These are phyloP conservation scores for Drosophila bocqueti DNA, from an alignment of 1,140 invertebrate genomes.

Conservation along the genomic window DNA sequence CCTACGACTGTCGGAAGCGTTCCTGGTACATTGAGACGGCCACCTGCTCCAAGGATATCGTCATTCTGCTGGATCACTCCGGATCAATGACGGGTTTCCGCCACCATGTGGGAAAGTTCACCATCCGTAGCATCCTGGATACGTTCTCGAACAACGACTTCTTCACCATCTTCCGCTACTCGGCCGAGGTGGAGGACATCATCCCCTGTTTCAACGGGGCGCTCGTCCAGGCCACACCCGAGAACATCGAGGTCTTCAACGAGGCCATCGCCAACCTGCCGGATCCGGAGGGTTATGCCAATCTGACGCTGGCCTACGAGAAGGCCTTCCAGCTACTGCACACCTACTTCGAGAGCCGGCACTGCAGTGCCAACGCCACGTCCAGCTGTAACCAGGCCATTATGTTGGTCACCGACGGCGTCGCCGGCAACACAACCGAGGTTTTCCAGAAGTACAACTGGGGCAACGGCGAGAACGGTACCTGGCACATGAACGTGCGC, in stretches of 20 bases:
- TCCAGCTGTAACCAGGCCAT: conserved; percentile 97
- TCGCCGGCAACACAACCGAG: conserved; percentile 95
- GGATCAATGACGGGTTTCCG: conserved; percentile 98
- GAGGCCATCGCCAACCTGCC: conserved; percentile 88
- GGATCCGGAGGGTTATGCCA: conserved; percentile 92
- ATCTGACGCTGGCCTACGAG: conserved; percentile 93
- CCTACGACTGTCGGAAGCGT: conserved; percentile 94
- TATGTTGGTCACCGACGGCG: conserved; percentile 99
- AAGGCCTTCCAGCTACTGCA: conserved; percentile 94
- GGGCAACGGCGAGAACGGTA: conserved; percentile 87
- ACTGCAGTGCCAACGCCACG: conserved; percentile 87
- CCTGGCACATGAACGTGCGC: conserved; percentile 90
- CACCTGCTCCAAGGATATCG: conserved; percentile 98
- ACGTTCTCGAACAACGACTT: conserved; percentile 99
- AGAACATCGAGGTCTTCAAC: conserved; percentile 93
- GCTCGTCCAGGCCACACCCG: conserved; percentile 95
- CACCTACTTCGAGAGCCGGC: conserved; percentile 87
- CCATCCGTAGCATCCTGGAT: conserved; percentile 94
- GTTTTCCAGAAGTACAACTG: conserved; percentile 95
- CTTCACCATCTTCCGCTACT: conserved; percentile 95
- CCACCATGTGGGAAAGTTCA: conserved; percentile 88
- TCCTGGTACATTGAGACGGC: conserved; percentile 99
- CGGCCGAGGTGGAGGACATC: conserved; percentile 88
- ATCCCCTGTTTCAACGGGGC: conserved; percentile 93
- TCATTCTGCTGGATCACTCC: conserved; percentile 97